Evolutionary conservation across 2,797 vertebrate genomes (phyloP).

Genomic region (Trachops cirrhosus): DNA sequence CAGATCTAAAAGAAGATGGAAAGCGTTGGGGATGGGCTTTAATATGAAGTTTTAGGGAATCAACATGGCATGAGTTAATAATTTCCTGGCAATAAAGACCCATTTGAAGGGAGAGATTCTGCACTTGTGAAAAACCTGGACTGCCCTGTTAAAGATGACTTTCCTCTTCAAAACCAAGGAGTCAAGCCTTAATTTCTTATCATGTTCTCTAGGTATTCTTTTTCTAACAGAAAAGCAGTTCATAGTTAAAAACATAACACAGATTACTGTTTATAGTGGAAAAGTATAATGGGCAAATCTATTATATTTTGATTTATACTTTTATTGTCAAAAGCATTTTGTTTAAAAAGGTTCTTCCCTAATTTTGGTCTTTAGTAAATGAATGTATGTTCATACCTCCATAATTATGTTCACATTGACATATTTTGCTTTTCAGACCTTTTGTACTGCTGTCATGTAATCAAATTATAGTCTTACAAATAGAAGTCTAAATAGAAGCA

Average conservation of each 20-base stretch:
- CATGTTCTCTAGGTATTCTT: not conserved
- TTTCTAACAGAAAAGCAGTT: constrained; percentile 16
- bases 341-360: constrained; percentile 32
- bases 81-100: not conserved
- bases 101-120: not conserved
- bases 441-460: constrained; percentile 58
- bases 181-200: not conserved
- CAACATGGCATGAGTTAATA: not conserved
- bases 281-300: not conserved
- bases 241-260: not conserved
- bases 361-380: constrained; percentile 34
- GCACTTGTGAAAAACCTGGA: not conserved
- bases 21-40: not conserved
- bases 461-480: constrained; percentile 59
- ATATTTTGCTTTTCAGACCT: constrained; percentile 50
- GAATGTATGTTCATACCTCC: constrained; percentile 7
- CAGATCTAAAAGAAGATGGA: not conserved
- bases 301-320: constrained; percentile 9
- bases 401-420: constrained; percentile 61
- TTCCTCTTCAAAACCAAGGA: not conserved
- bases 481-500: constrained; percentile 56
- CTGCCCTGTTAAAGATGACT: not conserved
- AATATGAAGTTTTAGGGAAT: not conserved
- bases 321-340: constrained; percentile 43
- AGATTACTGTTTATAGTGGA: constrained; percentile 24